phyloP scores from a whole-genome alignment of 2,797 vertebrate genomes.

The Thamnophis elegans region DNA sequence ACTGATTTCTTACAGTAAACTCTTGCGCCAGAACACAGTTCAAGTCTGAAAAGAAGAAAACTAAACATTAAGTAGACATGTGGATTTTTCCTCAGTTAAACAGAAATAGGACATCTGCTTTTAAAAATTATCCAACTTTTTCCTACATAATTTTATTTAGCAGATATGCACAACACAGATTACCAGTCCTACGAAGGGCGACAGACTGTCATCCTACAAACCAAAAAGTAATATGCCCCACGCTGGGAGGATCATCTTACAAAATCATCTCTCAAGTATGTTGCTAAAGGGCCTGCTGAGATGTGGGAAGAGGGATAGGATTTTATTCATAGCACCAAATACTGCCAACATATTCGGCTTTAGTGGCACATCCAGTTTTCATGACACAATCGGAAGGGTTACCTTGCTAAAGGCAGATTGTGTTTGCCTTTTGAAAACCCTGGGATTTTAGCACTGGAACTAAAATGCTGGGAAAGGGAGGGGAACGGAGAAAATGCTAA shows the following conservation, averaged over 20 bases:
- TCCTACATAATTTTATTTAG: conserved; percentile 29
- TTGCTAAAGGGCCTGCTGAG: conserved; percentile 15
- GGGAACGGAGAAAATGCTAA: not conserved
- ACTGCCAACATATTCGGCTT: not conserved
- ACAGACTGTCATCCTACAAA: conserved; percentile 38
- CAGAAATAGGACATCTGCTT: conserved; percentile 7
- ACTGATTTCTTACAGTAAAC: conserved; percentile 13
- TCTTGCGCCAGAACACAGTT: conserved; percentile 30
- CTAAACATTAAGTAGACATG: conserved; percentile 2
- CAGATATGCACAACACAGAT: conserved; percentile 23
- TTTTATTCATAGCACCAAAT: conserved; percentile 17
- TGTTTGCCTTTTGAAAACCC: not conserved
- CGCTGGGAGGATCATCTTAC: conserved; percentile 24
- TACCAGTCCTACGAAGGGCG: conserved; percentile 36
- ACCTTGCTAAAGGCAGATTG: not conserved
- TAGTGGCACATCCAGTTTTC: not conserved
- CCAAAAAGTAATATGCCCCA: conserved; percentile 35
- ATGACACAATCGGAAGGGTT: not conserved
- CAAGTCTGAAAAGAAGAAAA: conserved; percentile 32
- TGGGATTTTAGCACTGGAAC: not conserved
- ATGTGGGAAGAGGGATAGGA: not conserved
- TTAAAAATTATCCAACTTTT: conserved; percentile 37
- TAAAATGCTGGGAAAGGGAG: not conserved
- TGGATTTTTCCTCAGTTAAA: not conserved
- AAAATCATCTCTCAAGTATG: conserved; percentile 19